Percentiles rank a stretch among this genome's conserved stretches.
Conservation (phyloP, 2,113 vertebrate genomes). For the Mungos mungo region DNA sequence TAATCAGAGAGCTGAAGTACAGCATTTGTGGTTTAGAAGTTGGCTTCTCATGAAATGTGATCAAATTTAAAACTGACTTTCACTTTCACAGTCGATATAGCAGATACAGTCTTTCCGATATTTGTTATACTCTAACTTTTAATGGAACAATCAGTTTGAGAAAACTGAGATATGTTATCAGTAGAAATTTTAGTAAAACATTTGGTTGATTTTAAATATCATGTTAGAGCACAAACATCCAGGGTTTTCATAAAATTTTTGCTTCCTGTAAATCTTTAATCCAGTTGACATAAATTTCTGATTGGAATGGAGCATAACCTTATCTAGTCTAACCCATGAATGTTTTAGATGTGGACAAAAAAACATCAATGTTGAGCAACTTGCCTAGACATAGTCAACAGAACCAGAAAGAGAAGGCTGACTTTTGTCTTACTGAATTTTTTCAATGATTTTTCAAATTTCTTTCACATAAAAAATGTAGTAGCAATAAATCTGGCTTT, state of each 20-base stretch:
- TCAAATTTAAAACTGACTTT: neutral
- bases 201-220: constrained; percentile 18
- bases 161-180: neutral
- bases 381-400: neutral
- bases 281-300: neutral
- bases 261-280: neutral
- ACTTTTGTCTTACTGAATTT: neutral
- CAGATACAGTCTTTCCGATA: neutral
- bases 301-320: neutral
- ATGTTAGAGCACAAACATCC: neutral
- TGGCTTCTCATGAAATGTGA: constrained; percentile 8
- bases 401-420: neutral
- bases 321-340: neutral
- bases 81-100: neutral
- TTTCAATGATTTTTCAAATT: constrained; percentile 10
- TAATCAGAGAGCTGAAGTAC: neutral
- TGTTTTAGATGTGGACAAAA: constrained; percentile 21
- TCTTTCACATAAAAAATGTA: neutral
- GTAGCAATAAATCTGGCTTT: neutral
- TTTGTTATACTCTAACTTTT: neutral
- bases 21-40: neutral
- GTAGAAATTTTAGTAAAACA: constrained; percentile 23
- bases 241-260: constrained; percentile 44
- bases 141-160: neutral
- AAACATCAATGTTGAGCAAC: neutral